Conservation (phyloP, 2,888 invertebrate genomes). For the Hylaea fasciaria region DNA sequence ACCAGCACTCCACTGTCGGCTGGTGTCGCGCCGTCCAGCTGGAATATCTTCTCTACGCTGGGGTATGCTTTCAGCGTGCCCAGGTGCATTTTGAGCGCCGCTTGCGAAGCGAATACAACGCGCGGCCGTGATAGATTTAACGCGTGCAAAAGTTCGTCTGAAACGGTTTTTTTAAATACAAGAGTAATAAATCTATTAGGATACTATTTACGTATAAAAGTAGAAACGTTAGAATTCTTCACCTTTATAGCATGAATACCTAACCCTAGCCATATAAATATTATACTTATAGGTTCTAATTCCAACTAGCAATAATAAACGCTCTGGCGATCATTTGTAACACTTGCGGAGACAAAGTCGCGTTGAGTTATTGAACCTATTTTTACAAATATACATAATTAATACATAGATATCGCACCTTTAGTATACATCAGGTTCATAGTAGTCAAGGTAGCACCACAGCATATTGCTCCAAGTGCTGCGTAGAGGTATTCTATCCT, state of each 20-base stretch:
- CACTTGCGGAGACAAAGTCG: no score
- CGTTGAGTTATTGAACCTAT: no score
- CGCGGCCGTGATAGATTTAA: conserved; percentile 87
- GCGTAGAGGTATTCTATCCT: conserved; percentile 81
- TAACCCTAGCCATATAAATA: no score
- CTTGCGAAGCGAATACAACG: conserved; percentile 85
- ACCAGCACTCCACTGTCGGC: conserved; percentile 43
- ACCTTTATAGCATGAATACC: no score
- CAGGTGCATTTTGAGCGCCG: conserved; percentile 54
- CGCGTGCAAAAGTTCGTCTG: conserved; percentile 81
- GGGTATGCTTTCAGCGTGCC: conserved; percentile 50
- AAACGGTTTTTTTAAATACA: conserved; percentile 32
- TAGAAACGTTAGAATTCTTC: no score
- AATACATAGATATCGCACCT: no score
- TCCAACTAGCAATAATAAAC: no score
- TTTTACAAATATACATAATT: no score
- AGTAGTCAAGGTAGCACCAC: conserved; percentile 84
- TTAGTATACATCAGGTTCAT: conserved; percentile 84
- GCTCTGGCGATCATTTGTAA: no score
- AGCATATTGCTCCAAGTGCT: conserved; percentile 77
- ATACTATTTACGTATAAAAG: no score
- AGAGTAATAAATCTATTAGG: no score
- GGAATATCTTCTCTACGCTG: conserved; percentile 81
- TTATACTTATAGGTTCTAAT: no score
- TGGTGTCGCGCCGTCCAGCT: conserved; percentile 84